Evolutionary conservation across 2,797 vertebrate genomes (phyloP).

Genomic region (Phataginus tetradactyla): DNA sequence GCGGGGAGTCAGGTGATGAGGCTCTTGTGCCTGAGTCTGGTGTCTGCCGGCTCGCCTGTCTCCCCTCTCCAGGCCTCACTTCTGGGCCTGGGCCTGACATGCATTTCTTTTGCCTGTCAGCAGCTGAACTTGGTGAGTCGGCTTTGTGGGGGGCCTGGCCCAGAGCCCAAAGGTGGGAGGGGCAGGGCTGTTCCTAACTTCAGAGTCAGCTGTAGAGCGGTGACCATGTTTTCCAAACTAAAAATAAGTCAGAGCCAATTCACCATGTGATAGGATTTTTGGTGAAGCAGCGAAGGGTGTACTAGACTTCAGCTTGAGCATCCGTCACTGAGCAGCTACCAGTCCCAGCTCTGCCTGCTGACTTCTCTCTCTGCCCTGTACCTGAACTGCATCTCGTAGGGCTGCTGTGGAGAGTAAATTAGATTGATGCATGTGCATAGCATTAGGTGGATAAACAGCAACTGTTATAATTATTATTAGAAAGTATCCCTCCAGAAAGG

Average conservation of each 20-base stretch:
- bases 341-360: neutral
- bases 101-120: neutral
- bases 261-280: neutral
- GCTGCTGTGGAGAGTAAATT: neutral
- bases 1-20: neutral
- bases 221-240: conserved; percentile 13
- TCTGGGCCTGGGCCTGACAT: neutral
- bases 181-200: neutral
- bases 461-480: neutral
- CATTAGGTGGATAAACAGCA: neutral
- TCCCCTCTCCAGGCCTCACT: neutral
- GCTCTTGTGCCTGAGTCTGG: neutral
- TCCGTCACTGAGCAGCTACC: neutral
- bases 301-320: neutral
- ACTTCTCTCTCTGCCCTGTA: neutral
- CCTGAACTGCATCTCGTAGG: neutral
- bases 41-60: neutral
- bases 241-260: neutral
- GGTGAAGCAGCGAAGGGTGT: neutral
- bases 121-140: neutral
- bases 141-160: conserved; percentile 32
- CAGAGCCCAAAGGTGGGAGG: neutral
- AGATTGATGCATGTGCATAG: neutral
- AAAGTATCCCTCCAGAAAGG: neutral
- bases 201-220: neutral